A percentile compares a stretch with the other conserved stretches of the same genome.
phyloP scores from a whole-genome alignment of 2,888 invertebrate genomes.

The Tenodera sinensis region DNA sequence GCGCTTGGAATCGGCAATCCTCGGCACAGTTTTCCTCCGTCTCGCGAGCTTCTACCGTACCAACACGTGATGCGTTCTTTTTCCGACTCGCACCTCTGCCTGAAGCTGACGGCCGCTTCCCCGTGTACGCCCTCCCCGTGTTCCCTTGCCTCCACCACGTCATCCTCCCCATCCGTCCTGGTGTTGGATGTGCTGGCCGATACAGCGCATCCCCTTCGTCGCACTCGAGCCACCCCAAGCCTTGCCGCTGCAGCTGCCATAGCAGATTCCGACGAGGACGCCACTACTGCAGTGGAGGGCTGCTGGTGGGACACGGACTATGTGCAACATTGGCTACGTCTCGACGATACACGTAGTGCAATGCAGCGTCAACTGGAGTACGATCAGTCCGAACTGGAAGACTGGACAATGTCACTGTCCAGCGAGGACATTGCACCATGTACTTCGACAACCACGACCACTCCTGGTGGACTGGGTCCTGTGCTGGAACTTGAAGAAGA shows the following conservation, averaged over 20 bases:
- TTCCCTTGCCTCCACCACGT: constrained; percentile 54
- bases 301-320: constrained; percentile 67
- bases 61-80: constrained; percentile 72
- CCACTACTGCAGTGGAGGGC: constrained; percentile 50
- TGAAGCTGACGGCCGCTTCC: constrained; percentile 62
- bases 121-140: constrained; percentile 38
- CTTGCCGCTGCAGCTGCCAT: constrained; percentile 41
- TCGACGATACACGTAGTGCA: constrained; percentile 68
- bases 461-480: constrained; percentile 4
- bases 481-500: constrained; percentile 70
- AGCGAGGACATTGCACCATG: constrained; percentile 59
- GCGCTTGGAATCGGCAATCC: constrained; percentile 54
- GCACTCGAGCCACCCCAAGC: constrained; percentile 53
- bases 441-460: neutral
- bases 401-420: constrained; percentile 72
- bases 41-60: constrained; percentile 64
- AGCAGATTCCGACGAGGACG: constrained; percentile 39
- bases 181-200: constrained; percentile 52
- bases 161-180: constrained; percentile 59
- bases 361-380: constrained; percentile 68
- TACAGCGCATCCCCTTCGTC: constrained; percentile 48
- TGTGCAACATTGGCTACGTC: constrained; percentile 70
- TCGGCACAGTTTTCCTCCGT: constrained; percentile 71
- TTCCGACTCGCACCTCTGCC: constrained; percentile 69
- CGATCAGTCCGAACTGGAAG: constrained; percentile 71